A percentile compares a stretch with the other conserved stretches of the same genome.
Evolutionary conservation across 2,113 vertebrate genomes (phyloP).

Genomic region (Chamaea fasciata): DNA sequence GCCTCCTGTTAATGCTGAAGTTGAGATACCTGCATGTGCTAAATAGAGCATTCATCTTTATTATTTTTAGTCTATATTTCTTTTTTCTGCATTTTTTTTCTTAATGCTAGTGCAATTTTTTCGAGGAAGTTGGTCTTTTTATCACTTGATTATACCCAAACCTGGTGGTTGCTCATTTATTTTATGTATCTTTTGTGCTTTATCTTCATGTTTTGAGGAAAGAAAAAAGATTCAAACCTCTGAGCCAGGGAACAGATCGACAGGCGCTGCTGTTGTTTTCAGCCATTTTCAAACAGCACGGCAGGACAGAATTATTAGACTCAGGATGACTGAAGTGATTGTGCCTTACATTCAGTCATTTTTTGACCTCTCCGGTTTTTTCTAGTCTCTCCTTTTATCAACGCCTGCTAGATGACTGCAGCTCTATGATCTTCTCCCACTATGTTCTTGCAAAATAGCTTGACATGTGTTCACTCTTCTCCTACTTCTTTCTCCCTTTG

Average conservation of each 20-base stretch:
- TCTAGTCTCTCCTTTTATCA: neutral
- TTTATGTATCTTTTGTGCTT: neutral
- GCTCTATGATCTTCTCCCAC: neutral
- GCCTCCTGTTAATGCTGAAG: neutral
- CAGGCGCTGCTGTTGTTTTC: neutral
- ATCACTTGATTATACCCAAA: neutral
- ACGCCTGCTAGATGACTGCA: neutral
- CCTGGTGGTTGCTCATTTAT: neutral
- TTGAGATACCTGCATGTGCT: neutral
- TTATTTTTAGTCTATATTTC: neutral
- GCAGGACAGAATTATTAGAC: neutral
- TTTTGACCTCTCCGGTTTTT: rapidly evolving
- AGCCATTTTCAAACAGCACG: neutral
- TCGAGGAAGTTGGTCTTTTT: neutral
- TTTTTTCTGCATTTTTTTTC: neutral
- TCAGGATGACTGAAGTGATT: neutral
- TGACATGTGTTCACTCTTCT: neutral
- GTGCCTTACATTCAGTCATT: neutral
- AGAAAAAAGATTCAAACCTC: neutral
- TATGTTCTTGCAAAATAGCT: neutral
- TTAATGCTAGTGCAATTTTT: neutral
- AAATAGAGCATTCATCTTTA: neutral
- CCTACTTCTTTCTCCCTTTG: neutral
- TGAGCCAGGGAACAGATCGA: neutral
- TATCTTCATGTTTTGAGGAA: neutral